phyloP scores from a whole-genome alignment of 2,113 vertebrate genomes.

The Xiphophorus hellerii region DNA sequence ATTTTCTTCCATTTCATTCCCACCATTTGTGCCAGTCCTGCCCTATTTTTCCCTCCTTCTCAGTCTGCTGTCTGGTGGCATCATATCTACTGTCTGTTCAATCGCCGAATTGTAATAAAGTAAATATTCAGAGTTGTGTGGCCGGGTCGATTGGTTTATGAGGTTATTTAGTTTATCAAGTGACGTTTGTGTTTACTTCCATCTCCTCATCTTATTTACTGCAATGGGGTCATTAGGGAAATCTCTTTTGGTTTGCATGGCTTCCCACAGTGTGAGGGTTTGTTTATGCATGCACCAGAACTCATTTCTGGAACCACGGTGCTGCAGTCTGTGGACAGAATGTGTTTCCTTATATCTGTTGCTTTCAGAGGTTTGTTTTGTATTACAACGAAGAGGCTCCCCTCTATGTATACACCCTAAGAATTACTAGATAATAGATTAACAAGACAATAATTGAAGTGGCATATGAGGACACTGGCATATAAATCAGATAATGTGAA shows the following conservation, averaged over 20 bases:
- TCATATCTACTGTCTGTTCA: background rate
- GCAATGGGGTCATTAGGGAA: constrained; percentile 20
- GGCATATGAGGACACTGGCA: background rate
- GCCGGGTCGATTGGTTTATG: background rate
- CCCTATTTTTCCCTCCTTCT: background rate
- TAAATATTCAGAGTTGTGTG: background rate
- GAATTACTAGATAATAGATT: too few relatives aligned
- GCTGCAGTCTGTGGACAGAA: constrained; percentile 43
- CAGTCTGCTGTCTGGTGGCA: background rate
- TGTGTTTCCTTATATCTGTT: constrained; percentile 24
- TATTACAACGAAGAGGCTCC: constrained; percentile 34
- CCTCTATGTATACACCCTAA: constrained; percentile 2
- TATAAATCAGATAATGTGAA: background rate
- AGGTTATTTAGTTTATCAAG: constrained; percentile 10
- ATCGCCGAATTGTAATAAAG: constrained; percentile 4
- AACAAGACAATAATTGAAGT: constrained; percentile 14
- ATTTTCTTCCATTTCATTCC: constrained; percentile 17
- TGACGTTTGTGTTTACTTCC: constrained; percentile 36
- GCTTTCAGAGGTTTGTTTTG: constrained; percentile 36
- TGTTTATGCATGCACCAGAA: constrained; percentile 47
- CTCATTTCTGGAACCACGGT: constrained; percentile 18
- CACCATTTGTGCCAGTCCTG: background rate
- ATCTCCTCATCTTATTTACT: constrained; percentile 15
- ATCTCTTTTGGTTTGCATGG: constrained; percentile 18
- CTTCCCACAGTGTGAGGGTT: constrained; percentile 15